A percentile compares a stretch with the other conserved stretches of the same genome.
phyloP scores from a whole-genome alignment of 2,888 invertebrate species.

The Eristalis arbustorum region DNA sequence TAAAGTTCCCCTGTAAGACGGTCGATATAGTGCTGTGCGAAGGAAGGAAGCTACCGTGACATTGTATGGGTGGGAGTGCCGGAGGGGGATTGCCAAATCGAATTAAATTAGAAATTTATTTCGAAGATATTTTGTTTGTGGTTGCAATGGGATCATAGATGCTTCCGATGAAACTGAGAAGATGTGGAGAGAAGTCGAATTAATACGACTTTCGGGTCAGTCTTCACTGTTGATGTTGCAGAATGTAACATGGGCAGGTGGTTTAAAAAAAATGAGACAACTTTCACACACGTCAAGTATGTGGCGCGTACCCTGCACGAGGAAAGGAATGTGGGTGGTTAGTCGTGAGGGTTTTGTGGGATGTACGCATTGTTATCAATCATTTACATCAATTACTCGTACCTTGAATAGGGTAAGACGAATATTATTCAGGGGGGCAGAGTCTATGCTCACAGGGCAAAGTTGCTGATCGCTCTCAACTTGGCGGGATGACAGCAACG shows the following conservation, averaged over 20 bases:
- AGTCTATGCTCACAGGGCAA: too few relatives aligned
- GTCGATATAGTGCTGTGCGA: neutral
- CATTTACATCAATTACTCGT: too few relatives aligned
- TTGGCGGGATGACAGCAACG: too few relatives aligned
- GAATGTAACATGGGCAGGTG: neutral
- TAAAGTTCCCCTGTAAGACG: constrained; percentile 35
- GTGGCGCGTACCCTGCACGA: too few relatives aligned
- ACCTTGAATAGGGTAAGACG: too few relatives aligned
- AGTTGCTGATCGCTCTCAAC: too few relatives aligned
- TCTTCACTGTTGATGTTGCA: neutral
- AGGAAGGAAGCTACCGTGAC: constrained; percentile 10
- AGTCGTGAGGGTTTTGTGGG: too few relatives aligned
- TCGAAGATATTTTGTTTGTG: constrained; percentile 59
- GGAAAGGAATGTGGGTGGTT: too few relatives aligned
- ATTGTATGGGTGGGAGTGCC: constrained; percentile 17
- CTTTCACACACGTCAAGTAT: too few relatives aligned
- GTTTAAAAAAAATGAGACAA: neutral
- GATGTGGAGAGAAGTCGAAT: neutral
- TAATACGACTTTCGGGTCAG: neutral
- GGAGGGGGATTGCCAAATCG: constrained; percentile 43
- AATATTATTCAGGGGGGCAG: too few relatives aligned
- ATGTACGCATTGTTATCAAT: too few relatives aligned
- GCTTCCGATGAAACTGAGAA: neutral
- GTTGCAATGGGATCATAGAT: constrained; percentile 8
- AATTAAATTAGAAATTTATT: constrained; percentile 65